Percentiles rank a stretch among this genome's conserved stretches.
These are phyloP conservation scores for Zapornia atra DNA, from an alignment of 2,113 vertebrate species.

Conservation along the genomic window DNA sequence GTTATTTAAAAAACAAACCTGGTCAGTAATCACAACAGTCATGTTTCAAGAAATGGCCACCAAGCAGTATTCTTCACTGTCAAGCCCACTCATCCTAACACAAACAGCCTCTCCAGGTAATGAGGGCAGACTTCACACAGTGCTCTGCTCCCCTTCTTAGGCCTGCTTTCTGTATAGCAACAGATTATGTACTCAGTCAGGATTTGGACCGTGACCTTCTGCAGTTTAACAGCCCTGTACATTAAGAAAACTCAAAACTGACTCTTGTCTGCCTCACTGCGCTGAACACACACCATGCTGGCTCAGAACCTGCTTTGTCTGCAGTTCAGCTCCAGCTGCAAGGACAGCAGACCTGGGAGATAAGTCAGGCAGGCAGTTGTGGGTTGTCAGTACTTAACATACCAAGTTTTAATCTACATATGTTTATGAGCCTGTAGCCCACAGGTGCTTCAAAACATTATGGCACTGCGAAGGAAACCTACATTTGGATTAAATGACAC, in stretches of 20 bases:
- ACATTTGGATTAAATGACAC: not conserved
- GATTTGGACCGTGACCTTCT: not conserved
- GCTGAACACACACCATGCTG: not conserved
- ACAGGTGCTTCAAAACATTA: not conserved
- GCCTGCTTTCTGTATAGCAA: not conserved
- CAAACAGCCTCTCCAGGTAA: not conserved
- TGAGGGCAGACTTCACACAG: fast-evolving
- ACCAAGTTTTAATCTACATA: not conserved
- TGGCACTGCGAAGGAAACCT: not conserved
- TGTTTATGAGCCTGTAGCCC: not conserved
- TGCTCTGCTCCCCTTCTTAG: not conserved
- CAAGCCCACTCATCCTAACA: not conserved
- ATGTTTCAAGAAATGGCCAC: not conserved
- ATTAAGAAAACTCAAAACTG: not conserved
- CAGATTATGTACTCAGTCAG: not conserved
- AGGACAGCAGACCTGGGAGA: not conserved
- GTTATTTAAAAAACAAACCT: constrained; percentile 27
- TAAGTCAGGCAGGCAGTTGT: not conserved
- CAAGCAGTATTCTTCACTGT: not conserved
- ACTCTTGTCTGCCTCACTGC: not conserved
- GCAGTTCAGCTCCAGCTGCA: not conserved
- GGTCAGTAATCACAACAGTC: not conserved
- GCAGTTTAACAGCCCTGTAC: not conserved
- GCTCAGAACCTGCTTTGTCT: not conserved
- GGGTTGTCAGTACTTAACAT: not conserved